Evolutionary conservation across 30 jellyfish, hydroid and myxozoan genomes (phyloP).

Genomic region (Hydractinia symbiolongicarpus): DNA sequence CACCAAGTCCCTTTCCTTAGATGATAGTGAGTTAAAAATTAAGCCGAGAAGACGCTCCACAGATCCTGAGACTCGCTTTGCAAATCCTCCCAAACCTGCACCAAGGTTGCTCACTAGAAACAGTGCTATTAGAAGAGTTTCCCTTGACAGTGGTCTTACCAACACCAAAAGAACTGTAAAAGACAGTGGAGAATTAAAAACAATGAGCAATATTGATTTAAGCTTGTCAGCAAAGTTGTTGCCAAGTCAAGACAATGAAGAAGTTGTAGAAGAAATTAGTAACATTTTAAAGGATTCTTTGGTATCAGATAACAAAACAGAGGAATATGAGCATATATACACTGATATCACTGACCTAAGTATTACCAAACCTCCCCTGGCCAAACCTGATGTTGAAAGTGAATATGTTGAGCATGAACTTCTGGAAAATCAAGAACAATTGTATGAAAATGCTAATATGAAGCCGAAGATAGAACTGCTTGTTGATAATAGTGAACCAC

Average conservation of each 20-base stretch:
- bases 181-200: neutral
- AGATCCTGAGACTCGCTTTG: neutral
- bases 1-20: constrained; percentile 16
- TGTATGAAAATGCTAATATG: constrained; percentile 3
- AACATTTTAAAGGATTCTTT: constrained; percentile 10
- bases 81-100: neutral
- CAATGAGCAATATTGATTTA: neutral
- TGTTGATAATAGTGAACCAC: neutral
- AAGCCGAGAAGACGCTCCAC: constrained; percentile 9
- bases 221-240: neutral
- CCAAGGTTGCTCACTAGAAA: neutral
- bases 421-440: constrained; percentile 35
- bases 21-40: constrained; percentile 6
- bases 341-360: constrained; percentile 26
- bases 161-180: neutral
- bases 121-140: neutral
- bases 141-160: neutral
- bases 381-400: constrained; percentile 12
- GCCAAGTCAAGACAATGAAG: neutral
- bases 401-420: constrained; percentile 46
- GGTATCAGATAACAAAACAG: neutral
- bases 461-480: neutral
- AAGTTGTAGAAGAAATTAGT: constrained; percentile 3
- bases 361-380: neutral
- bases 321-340: constrained; percentile 30